Conservation (phyloP, 2,888 invertebrate genomes). For the Cordilura impudica region DNA sequence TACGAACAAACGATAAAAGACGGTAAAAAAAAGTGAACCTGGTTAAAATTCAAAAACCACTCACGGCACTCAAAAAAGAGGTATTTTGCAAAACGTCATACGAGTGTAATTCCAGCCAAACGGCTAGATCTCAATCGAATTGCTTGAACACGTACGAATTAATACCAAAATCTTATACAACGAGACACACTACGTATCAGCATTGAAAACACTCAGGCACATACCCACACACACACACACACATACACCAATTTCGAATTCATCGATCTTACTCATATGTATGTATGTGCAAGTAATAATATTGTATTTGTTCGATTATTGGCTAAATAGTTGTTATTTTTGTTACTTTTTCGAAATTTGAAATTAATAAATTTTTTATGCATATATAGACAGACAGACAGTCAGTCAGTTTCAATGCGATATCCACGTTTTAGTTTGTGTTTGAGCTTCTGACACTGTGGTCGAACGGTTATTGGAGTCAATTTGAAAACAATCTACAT, state of each 20-base stretch:
- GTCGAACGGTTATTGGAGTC: constrained; percentile 36
- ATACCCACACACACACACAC: not conserved
- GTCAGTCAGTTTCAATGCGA: not conserved
- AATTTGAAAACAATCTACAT: not conserved
- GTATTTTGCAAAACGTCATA: constrained; percentile 37
- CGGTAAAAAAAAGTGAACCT: constrained; percentile 29
- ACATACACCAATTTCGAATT: not conserved
- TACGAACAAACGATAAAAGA: constrained; percentile 32
- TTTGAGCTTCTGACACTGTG: constrained; percentile 34
- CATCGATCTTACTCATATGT: too few species aligned
- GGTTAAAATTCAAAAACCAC: constrained; percentile 33
- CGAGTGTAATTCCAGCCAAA: not conserved
- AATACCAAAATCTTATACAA: constrained; percentile 3
- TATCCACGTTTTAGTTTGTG: constrained; percentile 36
- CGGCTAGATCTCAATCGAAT: constrained; percentile 4
- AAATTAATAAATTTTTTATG: constrained; percentile 28
- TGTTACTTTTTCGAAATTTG: constrained; percentile 28
- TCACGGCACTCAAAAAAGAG: constrained; percentile 10
- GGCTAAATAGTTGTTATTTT: not conserved
- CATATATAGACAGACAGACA: not conserved
- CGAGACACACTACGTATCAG: not conserved
- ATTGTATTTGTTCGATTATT: not conserved
- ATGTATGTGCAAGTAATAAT: constrained; percentile 2
- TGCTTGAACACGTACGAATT: constrained; percentile 12
- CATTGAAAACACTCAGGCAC: constrained; percentile 1